These are phyloP conservation scores for Metalampra italica DNA, from an alignment of 2,888 invertebrate genomes.

Conservation along the genomic window DNA sequence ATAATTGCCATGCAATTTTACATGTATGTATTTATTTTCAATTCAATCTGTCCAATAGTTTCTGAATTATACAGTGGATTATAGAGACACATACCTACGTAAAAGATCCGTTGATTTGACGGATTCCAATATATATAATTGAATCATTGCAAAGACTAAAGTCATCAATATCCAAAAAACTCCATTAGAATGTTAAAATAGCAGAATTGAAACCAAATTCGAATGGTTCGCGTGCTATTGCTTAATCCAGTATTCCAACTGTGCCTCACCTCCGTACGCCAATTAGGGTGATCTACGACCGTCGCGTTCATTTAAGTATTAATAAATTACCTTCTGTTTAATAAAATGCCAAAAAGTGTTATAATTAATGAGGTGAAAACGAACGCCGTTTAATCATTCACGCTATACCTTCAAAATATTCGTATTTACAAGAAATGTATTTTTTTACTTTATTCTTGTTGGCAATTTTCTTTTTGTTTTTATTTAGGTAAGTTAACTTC, in stretches of 20 bases:
- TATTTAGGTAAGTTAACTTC: no score
- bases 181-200: no score
- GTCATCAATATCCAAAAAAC: no score
- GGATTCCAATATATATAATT: no score
- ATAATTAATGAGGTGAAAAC: conserved; percentile 69
- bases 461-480: no score
- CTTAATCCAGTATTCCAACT: conserved; percentile 48
- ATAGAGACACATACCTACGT: no score
- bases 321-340: conserved; percentile 65
- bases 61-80: no score
- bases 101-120: no score
- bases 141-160: no score
- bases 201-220: neutral
- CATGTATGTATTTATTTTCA: no score
- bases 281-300: conserved; percentile 71
- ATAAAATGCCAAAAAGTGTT: conserved; percentile 65
- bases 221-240: conserved; percentile 13
- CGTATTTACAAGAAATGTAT: neutral
- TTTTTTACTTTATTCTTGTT: neutral
- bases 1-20: no score
- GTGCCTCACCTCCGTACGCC: conserved; percentile 53
- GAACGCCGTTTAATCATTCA: conserved; percentile 54
- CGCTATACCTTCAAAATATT: conserved; percentile 17
- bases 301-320: conserved; percentile 54
- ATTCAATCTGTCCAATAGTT: no score